Base-by-base conservation (phyloP, 2,113 vertebrate genomes). In the Piaya cayana region DNA sequence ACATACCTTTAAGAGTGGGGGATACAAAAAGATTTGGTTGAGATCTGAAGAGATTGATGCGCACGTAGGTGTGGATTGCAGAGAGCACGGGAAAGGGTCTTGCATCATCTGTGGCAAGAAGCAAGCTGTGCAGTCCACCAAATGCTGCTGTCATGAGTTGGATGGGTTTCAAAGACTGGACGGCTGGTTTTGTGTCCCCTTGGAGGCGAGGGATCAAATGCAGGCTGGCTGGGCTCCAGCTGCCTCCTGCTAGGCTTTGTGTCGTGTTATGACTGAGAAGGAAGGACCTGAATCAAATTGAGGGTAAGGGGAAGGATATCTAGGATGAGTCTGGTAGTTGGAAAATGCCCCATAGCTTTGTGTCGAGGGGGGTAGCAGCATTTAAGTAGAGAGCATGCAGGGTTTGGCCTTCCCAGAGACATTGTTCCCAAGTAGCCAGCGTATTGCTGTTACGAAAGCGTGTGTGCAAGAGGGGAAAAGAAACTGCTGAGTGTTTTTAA, bases 351-450 rank as follows among this genome's bases (percentile, higher is more conserved):
- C 23, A 0, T 1, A 12, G 34, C 65, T 47, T 13, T n/a, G 2
- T 5, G 3, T 7, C 0, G 18, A 2, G 10, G 15, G 22, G 16
- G 58, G 32, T 34, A 22, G 30, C 21, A 49, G 18, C 26, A 20
- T 1, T 2, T 11, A 10, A 15, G 37, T 3, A 37, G 69, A n/a
- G 36, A n/a, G 29, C 8, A 3, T 3, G 2, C 0, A 2, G 53
- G 34, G 36, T 50, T 45, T 15, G 70, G 29, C 47, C 37, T 45
- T 77, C 49, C 14, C 4, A 0, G 26, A 60, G 58, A 23, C 5
- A 3, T 11, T 1, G 4, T 43, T 52, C 34, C 50, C 37, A 19
- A 21, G 47, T 18, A 29, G 64, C 12, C 15, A 6, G 34, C 1
- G 0, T 23, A 2, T 36, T 1, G 7, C 55, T 64, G 1, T 9